Evolutionary conservation across 2,797 vertebrate species (phyloP).

Genomic region (Chaetodon trifasciatus): DNA sequence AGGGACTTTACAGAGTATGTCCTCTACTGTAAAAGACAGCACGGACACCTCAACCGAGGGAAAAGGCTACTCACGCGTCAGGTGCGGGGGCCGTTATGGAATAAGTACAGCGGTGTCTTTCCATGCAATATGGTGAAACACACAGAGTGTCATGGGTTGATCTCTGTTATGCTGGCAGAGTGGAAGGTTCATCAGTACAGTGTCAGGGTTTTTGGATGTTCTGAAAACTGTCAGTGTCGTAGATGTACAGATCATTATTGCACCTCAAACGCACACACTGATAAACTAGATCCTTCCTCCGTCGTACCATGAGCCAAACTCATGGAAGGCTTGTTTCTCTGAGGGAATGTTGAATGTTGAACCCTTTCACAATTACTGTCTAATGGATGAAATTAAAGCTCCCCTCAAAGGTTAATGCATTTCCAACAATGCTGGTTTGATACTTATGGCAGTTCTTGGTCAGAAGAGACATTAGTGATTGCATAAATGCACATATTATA

Average conservation of each 20-base stretch:
- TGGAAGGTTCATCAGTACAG: conserved; percentile 5
- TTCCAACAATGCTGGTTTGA: not conserved
- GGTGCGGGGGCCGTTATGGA: conserved; percentile 28
- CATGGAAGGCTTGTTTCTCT: not conserved
- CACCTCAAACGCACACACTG: not conserved
- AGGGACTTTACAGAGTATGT: conserved; percentile 43
- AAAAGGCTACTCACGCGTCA: conserved; percentile 26
- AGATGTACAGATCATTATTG: not conserved
- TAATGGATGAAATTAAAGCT: not conserved
- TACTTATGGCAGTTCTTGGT: not conserved
- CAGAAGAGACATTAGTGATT: conserved; percentile 3
- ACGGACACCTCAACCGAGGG: not conserved
- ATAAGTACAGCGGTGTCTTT: conserved; percentile 12
- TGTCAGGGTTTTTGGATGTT: conserved; percentile 2
- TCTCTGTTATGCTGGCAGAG: conserved; percentile 15
- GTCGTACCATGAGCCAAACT: not conserved
- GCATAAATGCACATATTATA: not conserved
- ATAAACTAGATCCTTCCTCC: not conserved
- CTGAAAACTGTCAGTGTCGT: not conserved
- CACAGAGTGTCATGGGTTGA: not conserved
- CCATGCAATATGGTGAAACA: not conserved
- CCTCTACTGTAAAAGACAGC: conserved; percentile 45
- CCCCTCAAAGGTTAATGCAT: not conserved
- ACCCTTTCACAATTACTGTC: not conserved
- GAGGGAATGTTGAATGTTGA: not conserved